A percentile compares a stretch with the other conserved stretches of the same genome.
These are phyloP conservation scores for Porites lutea DNA, from an alignment of 64 coral and sea anemone species.

Conservation along the genomic window DNA sequence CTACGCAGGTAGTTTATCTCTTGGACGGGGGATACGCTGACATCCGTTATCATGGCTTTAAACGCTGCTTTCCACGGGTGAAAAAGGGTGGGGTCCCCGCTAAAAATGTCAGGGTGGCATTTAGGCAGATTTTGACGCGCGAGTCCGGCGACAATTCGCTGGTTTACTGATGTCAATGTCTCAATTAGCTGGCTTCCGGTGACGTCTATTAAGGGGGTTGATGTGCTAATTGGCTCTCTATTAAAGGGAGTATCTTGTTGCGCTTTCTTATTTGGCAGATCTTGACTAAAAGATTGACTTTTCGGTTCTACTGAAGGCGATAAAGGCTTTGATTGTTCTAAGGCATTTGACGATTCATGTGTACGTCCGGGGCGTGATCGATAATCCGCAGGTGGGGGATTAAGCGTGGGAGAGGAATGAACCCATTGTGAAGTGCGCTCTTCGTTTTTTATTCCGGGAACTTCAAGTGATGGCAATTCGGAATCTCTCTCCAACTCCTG, in stretches of 20 bases:
- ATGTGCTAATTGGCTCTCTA: neutral
- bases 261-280: neutral
- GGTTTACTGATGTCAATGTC: neutral
- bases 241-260: neutral
- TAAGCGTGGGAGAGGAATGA: neutral
- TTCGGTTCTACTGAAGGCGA: too few relatives aligned
- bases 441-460: neutral
- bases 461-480: neutral
- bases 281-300: too few relatives aligned
- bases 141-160: conserved; percentile 28
- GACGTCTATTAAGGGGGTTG: neutral
- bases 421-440: neutral
- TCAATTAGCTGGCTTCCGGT: neutral
- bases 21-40: conserved; percentile 1
- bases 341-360: too few relatives aligned
- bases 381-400: too few relatives aligned
- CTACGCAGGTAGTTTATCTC: conserved; percentile 48
- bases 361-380: too few relatives aligned
- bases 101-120: conserved; percentile 55
- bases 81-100: conserved; percentile 51
- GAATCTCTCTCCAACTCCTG: neutral
- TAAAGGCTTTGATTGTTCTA: too few relatives aligned
- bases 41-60: conserved; percentile 48
- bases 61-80: conserved; percentile 62
- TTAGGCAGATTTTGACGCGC: conserved; percentile 61